phyloP scores from a whole-genome alignment of 2,888 invertebrate species.

The Pristionchus exspectatus region DNA sequence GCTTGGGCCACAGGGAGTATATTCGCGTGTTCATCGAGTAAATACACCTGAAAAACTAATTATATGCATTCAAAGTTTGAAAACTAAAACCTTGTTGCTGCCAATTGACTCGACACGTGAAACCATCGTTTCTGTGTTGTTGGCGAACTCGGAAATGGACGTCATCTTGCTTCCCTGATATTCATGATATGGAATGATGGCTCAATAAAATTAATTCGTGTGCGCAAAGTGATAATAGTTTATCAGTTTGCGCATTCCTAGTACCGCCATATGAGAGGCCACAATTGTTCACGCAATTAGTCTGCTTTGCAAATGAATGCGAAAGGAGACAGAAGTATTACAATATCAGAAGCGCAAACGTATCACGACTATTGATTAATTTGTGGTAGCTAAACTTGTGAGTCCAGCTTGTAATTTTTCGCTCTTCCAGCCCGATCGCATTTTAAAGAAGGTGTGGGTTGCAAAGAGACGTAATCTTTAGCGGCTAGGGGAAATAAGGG shows the following conservation, averaged over 20 bases:
- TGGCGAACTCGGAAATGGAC: no score
- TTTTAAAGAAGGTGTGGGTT: neutral
- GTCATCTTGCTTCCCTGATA: no score
- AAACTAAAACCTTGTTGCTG: neutral
- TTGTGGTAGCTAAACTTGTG: no score
- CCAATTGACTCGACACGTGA: neutral
- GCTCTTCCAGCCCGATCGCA: neutral
- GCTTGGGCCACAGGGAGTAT: neutral
- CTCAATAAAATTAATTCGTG: neutral
- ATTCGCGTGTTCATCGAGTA: neutral
- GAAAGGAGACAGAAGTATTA: no score
- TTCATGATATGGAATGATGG: no score
- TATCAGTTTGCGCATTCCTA: neutral
- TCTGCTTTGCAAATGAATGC: no score
- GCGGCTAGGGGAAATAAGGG: neutral
- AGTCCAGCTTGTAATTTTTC: neutral
- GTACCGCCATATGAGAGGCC: neutral
- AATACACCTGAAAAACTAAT: constrained; percentile 56
- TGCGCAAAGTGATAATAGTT: neutral
- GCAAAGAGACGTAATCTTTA: neutral
- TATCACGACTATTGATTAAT: no score
- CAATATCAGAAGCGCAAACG: no score
- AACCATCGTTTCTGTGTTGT: no score
- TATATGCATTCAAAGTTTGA: neutral
- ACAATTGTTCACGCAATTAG: no score